A percentile compares a stretch with the other conserved stretches of the same genome.
These are phyloP conservation scores for Germaria angustata DNA, from an alignment of 2,888 invertebrate species.

Conservation along the genomic window DNA sequence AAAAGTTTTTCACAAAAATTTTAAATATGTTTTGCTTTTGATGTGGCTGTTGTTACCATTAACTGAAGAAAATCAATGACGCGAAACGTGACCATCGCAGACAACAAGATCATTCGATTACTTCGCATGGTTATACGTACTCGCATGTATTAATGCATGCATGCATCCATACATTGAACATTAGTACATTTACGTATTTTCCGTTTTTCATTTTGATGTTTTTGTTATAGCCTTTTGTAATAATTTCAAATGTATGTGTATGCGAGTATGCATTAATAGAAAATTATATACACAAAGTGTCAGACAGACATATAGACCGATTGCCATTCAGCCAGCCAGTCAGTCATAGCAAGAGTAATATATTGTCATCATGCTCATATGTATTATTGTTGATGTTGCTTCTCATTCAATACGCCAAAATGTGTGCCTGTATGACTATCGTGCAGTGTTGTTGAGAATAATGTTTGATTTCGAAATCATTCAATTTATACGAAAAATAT, in stretches of 20 bases:
- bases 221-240: not conserved
- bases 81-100: slow-evolving; percentile 60
- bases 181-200: not conserved
- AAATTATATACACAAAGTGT: slow-evolving; percentile 17
- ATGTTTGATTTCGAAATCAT: too few relatives aligned
- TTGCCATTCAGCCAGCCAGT: not conserved
- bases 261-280: not conserved
- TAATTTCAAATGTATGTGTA: not conserved
- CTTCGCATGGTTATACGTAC: too few relatives aligned
- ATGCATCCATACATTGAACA: not conserved
- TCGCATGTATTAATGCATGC: not conserved
- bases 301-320: not conserved
- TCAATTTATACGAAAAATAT: too few relatives aligned
- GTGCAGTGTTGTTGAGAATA: too few relatives aligned
- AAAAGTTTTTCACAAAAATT: slow-evolving; percentile 45
- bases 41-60: slow-evolving; percentile 26
- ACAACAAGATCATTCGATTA: slow-evolving; percentile 45
- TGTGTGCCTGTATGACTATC: too few relatives aligned
- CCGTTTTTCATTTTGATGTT: not conserved
- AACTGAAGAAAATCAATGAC: slow-evolving; percentile 57
- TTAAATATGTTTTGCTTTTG: slow-evolving; percentile 26
- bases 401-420: not conserved
- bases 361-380: slow-evolving; percentile 3
- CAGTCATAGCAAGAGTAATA: too few relatives aligned
- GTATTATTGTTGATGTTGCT: not conserved